Evolutionary conservation across 2,888 invertebrate species (phyloP).

Genomic region (Automeris io): DNA sequence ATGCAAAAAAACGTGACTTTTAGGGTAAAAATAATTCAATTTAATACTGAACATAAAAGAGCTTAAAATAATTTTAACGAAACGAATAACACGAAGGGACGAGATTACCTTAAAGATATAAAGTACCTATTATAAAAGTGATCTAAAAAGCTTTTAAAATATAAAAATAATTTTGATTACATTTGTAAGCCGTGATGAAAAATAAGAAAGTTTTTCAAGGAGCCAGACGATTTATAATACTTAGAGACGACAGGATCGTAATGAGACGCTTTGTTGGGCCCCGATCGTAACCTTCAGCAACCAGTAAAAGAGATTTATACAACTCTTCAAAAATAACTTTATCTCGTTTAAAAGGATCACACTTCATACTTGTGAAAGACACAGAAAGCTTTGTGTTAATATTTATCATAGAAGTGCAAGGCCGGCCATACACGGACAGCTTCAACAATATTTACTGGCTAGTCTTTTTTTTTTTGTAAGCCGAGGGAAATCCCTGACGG

Average conservation of each 20-base stretch:
- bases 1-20: too few relatives aligned
- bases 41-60: background rate
- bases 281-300: background rate
- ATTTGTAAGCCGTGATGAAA: slow-evolving; percentile 13
- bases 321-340: background rate
- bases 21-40: background rate
- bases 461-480: too few relatives aligned
- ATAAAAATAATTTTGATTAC: slow-evolving; percentile 7
- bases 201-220: slow-evolving; percentile 13
- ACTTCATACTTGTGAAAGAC: too few relatives aligned
- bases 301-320: background rate
- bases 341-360: too few relatives aligned
- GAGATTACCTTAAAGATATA: background rate
- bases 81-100: background rate
- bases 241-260: background rate
- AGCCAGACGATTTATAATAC: slow-evolving; percentile 23
- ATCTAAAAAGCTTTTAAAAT: slow-evolving; percentile 1
- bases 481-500: too few relatives aligned
- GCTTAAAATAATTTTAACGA: background rate
- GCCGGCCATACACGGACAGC: too few relatives aligned
- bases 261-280: background rate
- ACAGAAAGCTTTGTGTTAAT: background rate
- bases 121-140: slow-evolving; percentile 4
- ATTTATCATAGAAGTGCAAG: too few relatives aligned
- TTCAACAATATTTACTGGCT: too few relatives aligned